Evolutionary conservation across 2,888 invertebrate species (phyloP).

Genomic region (Spilosoma lubricipeda): DNA sequence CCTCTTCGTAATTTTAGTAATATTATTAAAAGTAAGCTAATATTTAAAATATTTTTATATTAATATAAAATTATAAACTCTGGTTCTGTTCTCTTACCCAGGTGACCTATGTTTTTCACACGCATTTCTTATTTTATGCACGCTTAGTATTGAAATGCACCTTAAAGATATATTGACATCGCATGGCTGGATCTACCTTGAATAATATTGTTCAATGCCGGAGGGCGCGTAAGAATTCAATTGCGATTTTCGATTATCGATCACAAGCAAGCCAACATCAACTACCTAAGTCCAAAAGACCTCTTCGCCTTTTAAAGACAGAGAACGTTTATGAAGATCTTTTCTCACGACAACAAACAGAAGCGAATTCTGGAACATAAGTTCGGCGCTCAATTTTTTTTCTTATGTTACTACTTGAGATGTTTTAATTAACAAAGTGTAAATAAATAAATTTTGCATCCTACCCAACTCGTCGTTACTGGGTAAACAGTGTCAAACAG

Average conservation of each 20-base stretch:
- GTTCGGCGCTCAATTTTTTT: neutral
- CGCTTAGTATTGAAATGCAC: neutral
- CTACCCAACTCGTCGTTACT: neutral
- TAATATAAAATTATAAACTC: no score
- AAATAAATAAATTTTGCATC: neutral
- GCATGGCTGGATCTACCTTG: neutral
- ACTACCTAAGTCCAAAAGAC: neutral
- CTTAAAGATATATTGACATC: neutral
- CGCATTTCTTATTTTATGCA: neutral
- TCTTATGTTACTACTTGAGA: neutral
- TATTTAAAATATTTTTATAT: no score
- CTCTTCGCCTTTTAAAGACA: neutral
- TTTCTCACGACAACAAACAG: neutral
- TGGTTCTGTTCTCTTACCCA: no score
- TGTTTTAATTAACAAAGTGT: neutral
- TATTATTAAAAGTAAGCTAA: no score
- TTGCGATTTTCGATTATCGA: neutral
- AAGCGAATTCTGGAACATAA: neutral
- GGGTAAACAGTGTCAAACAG: constrained; percentile 38
- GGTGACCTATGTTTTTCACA: no score
- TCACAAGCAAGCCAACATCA: neutral
- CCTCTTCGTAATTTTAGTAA: no score
- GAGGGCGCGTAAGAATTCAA: neutral
- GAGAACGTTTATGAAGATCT: neutral
- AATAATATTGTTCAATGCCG: neutral